Evolutionary conservation across 1,140 invertebrate genomes (phyloP).

Genomic region (Drosophila bifasciata): DNA sequence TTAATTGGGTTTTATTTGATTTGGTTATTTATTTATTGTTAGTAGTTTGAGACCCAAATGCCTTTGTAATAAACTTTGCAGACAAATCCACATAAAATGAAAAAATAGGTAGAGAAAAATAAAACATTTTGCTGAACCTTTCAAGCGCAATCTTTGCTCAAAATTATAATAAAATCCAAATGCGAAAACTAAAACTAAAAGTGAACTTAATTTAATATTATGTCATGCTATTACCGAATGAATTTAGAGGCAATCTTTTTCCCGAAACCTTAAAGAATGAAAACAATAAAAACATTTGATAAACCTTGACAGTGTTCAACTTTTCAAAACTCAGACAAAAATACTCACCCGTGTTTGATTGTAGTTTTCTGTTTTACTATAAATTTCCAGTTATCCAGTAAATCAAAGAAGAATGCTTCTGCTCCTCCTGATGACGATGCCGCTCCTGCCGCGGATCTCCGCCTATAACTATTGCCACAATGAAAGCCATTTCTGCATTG

Average conservation of each 20-base stretch:
- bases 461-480: slow-evolving; percentile 66
- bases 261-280: slow-evolving; percentile 55
- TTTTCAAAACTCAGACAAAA: slow-evolving; percentile 20
- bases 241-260: slow-evolving; percentile 72
- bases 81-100: slow-evolving; percentile 7
- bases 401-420: background rate
- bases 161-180: slow-evolving; percentile 29
- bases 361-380: background rate
- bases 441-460: background rate
- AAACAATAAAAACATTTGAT: slow-evolving; percentile 49
- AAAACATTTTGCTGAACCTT: slow-evolving; percentile 29
- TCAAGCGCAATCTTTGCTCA: slow-evolving; percentile 44
- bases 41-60: slow-evolving; percentile 25
- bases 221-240: slow-evolving; percentile 53
- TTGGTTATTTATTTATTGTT: slow-evolving; percentile 46
- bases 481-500: slow-evolving; percentile 22
- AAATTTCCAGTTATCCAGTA: slow-evolving; percentile 10
- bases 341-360: background rate
- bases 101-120: slow-evolving; percentile 16
- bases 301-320: slow-evolving; percentile 13
- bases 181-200: slow-evolving; percentile 20
- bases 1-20: slow-evolving; percentile 25
- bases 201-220: slow-evolving; percentile 13
- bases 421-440: background rate
- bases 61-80: slow-evolving; percentile 30